A percentile compares a stretch with the other conserved stretches of the same genome.
These are phyloP conservation scores for Antheraea pernyi DNA, from an alignment of 1,140 invertebrate genomes.

Conservation along the genomic window DNA sequence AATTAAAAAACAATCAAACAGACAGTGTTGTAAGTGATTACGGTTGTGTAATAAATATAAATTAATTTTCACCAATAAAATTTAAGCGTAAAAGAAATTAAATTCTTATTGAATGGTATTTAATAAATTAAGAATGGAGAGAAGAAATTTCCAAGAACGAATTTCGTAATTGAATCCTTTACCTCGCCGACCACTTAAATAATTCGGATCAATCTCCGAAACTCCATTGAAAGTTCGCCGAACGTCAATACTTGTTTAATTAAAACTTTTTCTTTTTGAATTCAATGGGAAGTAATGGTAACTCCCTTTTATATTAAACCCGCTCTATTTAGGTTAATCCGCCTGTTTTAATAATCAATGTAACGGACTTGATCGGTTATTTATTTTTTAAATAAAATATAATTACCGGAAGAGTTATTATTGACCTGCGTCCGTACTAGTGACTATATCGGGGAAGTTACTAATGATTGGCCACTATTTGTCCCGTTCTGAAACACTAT, in stretches of 20 bases:
- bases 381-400: no score
- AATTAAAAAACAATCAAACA: no score
- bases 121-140: slow-evolving; percentile 6
- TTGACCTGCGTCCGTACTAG: no score
- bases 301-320: not conserved
- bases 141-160: not conserved
- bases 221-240: slow-evolving; percentile 29
- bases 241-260: slow-evolving; percentile 54
- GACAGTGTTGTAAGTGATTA: no score
- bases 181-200: slow-evolving; percentile 17
- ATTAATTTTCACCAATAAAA: not conserved
- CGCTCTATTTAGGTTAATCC: not conserved
- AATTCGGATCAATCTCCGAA: slow-evolving; percentile 30
- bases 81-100: not conserved
- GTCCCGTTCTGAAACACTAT: no score
- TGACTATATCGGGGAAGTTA: no score
- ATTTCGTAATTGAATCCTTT: slow-evolving; percentile 14
- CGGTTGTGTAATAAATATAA: not conserved
- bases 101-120: not conserved
- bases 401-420: no score
- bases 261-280: slow-evolving; percentile 48
- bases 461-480: no score
- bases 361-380: no score
- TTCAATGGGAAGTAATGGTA: not conserved
- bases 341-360: no score